phyloP scores from a whole-genome alignment of 2,797 vertebrate genomes.

The Meda fulgida region DNA sequence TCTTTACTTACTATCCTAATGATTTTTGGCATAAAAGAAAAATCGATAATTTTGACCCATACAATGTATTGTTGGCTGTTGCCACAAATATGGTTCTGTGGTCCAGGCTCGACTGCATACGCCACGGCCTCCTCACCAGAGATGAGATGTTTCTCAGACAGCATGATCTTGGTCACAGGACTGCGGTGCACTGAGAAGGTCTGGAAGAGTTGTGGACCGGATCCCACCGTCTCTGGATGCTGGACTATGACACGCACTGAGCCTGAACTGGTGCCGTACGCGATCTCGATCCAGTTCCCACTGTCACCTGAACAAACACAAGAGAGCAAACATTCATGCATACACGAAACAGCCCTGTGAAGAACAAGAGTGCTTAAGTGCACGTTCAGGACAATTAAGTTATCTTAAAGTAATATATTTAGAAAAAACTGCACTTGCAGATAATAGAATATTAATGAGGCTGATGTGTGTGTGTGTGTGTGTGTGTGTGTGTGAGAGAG shows the following conservation, averaged over 20 bases:
- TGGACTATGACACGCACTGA: conserved; percentile 90
- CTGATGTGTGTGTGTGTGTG: too few species aligned
- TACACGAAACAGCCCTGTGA: not conserved
- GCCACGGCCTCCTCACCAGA: conserved; percentile 43
- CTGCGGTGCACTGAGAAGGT: conserved; percentile 93
- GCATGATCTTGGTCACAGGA: conserved; percentile 91
- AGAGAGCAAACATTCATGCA: not conserved
- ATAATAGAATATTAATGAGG: too few species aligned
- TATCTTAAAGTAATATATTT: too few species aligned
- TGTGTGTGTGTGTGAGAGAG: too few species aligned
- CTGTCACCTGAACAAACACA: conserved; percentile 83
- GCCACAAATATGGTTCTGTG: too few species aligned
- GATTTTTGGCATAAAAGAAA: too few species aligned
- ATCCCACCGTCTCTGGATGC: conserved; percentile 91
- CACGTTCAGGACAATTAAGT: too few species aligned
- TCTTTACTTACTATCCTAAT: too few species aligned
- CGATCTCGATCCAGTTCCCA: conserved; percentile 94
- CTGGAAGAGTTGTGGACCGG: conserved; percentile 92
- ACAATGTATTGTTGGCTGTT: too few species aligned
- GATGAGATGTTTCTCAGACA: conserved; percentile 91
- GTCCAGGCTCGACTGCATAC: too few species aligned
- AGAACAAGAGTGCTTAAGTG: not conserved
- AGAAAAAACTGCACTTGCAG: too few species aligned
- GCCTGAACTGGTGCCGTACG: conserved; percentile 91
- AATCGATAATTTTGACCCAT: too few species aligned